These are phyloP conservation scores for Pelodiscus sinensis DNA, from an alignment of 2,113 vertebrate genomes.

Conservation along the genomic window DNA sequence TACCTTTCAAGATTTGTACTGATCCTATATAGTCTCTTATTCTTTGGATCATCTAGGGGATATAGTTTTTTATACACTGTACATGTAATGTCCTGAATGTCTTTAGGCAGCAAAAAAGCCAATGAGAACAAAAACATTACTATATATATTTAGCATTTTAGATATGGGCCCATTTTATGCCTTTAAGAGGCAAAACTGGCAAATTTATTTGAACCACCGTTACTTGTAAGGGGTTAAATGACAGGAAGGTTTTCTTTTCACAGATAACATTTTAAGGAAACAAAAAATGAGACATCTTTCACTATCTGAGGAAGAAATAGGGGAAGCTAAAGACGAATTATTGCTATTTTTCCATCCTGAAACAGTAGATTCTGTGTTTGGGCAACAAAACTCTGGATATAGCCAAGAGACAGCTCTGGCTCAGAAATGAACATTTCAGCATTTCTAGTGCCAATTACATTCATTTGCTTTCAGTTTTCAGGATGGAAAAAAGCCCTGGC, in stretches of 20 bases:
- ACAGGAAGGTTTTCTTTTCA: conserved; percentile 40
- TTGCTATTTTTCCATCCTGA: conserved; percentile 56
- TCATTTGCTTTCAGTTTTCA: conserved; percentile 58
- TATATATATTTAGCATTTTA: conserved; percentile 37
- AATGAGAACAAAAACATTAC: conserved; percentile 35
- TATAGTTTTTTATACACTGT: conserved; percentile 47
- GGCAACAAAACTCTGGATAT: conserved; percentile 63
- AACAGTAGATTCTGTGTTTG: conserved; percentile 64
- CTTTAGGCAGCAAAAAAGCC: conserved; percentile 40
- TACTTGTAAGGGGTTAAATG: conserved; percentile 28
- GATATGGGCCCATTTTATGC: background rate
- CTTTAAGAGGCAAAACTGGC: background rate
- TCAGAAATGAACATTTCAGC: conserved; percentile 67
- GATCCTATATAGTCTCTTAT: background rate
- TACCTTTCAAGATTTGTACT: conserved; percentile 53
- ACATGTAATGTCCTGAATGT: conserved; percentile 49
- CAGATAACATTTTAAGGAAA: conserved; percentile 23
- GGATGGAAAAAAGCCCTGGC: conserved; percentile 26
- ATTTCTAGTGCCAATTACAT: conserved; percentile 68
- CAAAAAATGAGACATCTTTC: conserved; percentile 56
- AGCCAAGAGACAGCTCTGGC: conserved; percentile 61
- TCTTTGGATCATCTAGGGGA: conserved; percentile 20
- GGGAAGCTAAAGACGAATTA: conserved; percentile 51
- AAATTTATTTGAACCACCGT: background rate
- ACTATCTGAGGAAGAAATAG: conserved; percentile 52